These are phyloP conservation scores for Podarcis raffonei DNA, from an alignment of 2,113 vertebrate genomes.

Conservation along the genomic window DNA sequence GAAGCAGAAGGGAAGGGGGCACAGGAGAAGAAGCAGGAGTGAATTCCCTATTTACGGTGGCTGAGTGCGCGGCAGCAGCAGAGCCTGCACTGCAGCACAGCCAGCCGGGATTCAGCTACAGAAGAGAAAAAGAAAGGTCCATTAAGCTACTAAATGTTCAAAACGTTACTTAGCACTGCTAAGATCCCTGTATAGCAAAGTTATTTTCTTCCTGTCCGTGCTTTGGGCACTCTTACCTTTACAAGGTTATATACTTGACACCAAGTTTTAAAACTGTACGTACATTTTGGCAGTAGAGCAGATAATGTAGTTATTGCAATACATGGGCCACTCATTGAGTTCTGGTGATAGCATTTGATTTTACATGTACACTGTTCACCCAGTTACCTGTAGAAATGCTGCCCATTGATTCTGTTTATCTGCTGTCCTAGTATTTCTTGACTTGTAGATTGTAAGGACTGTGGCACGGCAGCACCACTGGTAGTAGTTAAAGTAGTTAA, in stretches of 20 bases:
- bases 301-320: conserved; percentile 10
- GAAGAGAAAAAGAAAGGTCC: conserved; percentile 4
- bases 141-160: conserved; percentile 31
- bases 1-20: neutral
- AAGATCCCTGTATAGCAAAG: conserved; percentile 23
- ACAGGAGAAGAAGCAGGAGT: conserved; percentile 15
- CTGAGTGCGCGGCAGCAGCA: conserved; percentile 37
- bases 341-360: neutral
- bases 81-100: conserved; percentile 64
- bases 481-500: conserved; percentile 16
- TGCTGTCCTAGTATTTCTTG: conserved; percentile 23
- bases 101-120: conserved; percentile 36
- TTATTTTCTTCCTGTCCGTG: conserved; percentile 29
- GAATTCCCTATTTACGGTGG: conserved; percentile 48
- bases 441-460: conserved; percentile 19
- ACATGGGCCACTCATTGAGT: neutral
- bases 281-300: conserved; percentile 59
- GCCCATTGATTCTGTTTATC: neutral
- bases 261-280: conserved; percentile 56
- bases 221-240: conserved; percentile 57
- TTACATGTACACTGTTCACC: neutral
- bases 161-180: conserved; percentile 46
- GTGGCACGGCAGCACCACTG: conserved; percentile 44
- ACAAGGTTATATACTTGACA: conserved; percentile 29
- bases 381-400: accelerated